A percentile compares a stretch with the other conserved stretches of the same genome.
Evolutionary conservation across 1,140 invertebrate species (phyloP).

Genomic region (Rhopalosiphum padi): DNA sequence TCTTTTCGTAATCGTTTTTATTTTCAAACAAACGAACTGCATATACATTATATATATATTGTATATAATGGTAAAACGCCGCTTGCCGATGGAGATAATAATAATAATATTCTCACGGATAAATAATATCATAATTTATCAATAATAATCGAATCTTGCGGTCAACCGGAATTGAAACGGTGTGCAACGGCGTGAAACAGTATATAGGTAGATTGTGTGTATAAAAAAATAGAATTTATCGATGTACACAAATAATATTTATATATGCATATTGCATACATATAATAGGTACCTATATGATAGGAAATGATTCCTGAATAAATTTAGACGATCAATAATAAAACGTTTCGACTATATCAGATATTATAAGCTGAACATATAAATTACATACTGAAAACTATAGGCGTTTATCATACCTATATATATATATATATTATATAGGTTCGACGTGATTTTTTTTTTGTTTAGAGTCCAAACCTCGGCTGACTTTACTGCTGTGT

Average conservation of each 20-base stretch:
- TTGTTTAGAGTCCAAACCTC: background rate
- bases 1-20: background rate
- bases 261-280: background rate
- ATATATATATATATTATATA: background rate
- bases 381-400: background rate
- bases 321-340: background rate
- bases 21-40: background rate
- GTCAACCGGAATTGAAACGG: background rate
- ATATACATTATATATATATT: too few relatives aligned
- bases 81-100: background rate
- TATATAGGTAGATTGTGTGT: background rate
- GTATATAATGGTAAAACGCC: background rate
- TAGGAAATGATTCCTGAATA: background rate
- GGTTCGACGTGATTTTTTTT: background rate
- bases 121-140: background rate
- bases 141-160: constrained; percentile 1
- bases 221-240: background rate
- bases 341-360: background rate
- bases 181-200: background rate
- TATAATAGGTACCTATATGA: background rate
- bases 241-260: background rate
- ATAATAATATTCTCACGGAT: background rate
- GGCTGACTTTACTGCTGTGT: background rate
- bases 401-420: background rate
- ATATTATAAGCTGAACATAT: background rate